A percentile compares a stretch with the other conserved stretches of the same genome.
Conservation (phyloP, 2,797 vertebrate genomes). For the Myripristis jacobus region DNA sequence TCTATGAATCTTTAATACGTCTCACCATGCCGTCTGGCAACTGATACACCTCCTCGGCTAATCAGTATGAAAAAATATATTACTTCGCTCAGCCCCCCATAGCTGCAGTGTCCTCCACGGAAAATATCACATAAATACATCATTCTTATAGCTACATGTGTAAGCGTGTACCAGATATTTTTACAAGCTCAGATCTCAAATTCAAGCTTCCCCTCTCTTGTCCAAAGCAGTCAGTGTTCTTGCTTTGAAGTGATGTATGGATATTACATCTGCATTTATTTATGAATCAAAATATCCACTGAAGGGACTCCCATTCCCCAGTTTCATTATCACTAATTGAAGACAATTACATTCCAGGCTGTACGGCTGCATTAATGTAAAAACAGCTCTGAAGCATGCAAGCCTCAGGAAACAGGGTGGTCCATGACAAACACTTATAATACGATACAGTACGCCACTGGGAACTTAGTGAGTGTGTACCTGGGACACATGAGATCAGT, state of each 20-base stretch:
- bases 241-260: constrained; percentile 15
- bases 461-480: not conserved
- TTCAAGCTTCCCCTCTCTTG: not conserved
- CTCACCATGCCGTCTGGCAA: constrained; percentile 52
- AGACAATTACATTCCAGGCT: constrained; percentile 12
- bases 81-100: constrained; percentile 12
- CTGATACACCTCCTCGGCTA: constrained; percentile 47
- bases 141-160: not conserved
- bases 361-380: not conserved
- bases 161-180: not conserved
- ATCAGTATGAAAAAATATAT: constrained; percentile 41
- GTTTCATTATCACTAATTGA: constrained; percentile 33
- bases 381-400: not conserved
- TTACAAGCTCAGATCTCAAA: not conserved
- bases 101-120: constrained; percentile 3
- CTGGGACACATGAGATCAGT: not conserved
- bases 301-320: not conserved
- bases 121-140: not conserved
- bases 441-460: constrained; percentile 6
- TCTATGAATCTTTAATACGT: constrained; percentile 73
- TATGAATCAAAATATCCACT: not conserved
- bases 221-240: not conserved
- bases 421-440: not conserved
- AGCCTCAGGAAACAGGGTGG: not conserved
- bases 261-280: not conserved